These are phyloP conservation scores for Anarsia innoxiella DNA, from an alignment of 2,888 invertebrate genomes.

Conservation along the genomic window DNA sequence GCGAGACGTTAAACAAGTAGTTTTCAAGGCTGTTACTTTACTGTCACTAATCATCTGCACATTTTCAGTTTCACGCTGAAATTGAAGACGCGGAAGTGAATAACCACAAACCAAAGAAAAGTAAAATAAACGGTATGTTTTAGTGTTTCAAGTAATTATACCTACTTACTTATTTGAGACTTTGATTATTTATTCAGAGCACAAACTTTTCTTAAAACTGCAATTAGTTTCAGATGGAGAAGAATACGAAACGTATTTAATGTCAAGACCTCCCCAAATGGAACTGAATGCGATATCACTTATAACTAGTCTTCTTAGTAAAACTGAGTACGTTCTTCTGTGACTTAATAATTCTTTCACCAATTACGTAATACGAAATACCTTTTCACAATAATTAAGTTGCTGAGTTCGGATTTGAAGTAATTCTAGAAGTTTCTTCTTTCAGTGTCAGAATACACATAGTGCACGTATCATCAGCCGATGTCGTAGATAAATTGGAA, in stretches of 20 bases:
- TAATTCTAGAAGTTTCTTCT: neutral
- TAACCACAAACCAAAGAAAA: constrained; percentile 32
- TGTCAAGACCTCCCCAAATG: constrained; percentile 79
- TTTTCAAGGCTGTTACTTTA: no score
- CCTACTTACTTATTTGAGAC: no score
- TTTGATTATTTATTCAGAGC: no score
- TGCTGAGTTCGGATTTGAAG: no score
- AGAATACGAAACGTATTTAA: constrained; percentile 78
- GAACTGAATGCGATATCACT: constrained; percentile 79
- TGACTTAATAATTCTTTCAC: no score
- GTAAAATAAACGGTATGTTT: constrained; percentile 40
- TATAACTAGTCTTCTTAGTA: constrained; percentile 72
- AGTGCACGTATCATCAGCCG: constrained; percentile 80
- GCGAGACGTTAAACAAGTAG: no score
- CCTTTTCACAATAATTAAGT: no score
- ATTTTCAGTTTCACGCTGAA: constrained; percentile 82
- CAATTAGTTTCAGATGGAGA: constrained; percentile 70
- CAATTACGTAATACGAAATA: no score
- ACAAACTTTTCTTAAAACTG: no score
- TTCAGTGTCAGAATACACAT: constrained; percentile 78
- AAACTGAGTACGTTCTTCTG: constrained; percentile 74
- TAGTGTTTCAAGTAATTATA: neutral
- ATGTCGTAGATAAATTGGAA: no score
- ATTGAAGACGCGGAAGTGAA: constrained; percentile 53
- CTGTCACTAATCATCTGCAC: neutral